These are phyloP conservation scores for Acanthoscelides obtectus DNA, from an alignment of 2,888 invertebrate species.

Conservation along the genomic window DNA sequence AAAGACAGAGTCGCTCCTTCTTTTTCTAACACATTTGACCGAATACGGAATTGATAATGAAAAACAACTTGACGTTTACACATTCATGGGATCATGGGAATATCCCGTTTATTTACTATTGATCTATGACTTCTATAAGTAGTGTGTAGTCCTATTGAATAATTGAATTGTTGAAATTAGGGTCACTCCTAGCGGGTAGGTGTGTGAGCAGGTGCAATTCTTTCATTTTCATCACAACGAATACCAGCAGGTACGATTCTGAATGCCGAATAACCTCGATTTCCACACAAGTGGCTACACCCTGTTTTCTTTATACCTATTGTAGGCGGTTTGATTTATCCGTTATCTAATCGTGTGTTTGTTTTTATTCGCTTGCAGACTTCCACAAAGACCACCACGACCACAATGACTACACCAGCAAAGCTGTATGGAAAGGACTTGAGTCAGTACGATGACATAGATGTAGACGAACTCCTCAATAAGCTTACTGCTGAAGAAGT, in stretches of 20 bases:
- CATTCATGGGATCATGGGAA: background rate
- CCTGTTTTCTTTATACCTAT: slow-evolving; percentile 10
- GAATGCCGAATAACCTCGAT: slow-evolving; percentile 19
- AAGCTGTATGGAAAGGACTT: slow-evolving; percentile 88
- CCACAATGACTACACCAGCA: slow-evolving; percentile 85
- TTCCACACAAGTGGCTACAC: slow-evolving; percentile 14
- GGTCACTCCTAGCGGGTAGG: slow-evolving; percentile 35
- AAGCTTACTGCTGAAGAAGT: slow-evolving; percentile 94
- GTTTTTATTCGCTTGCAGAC: slow-evolving; percentile 60
- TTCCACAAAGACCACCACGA: slow-evolving; percentile 77
- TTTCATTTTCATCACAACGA: slow-evolving; percentile 14
- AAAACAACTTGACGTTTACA: background rate
- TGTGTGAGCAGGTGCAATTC: slow-evolving; percentile 30
- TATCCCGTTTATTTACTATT: slow-evolving; percentile 10
- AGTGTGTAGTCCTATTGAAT: slow-evolving; percentile 2
- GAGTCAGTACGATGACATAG: slow-evolving; percentile 88
- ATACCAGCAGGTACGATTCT: slow-evolving; percentile 23
- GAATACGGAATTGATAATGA: background rate
- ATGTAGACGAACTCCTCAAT: slow-evolving; percentile 90
- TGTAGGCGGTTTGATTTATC: slow-evolving; percentile 1
- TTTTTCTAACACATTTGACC: background rate
- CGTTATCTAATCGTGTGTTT: background rate
- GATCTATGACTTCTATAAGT: slow-evolving; percentile 19
- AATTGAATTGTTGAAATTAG: slow-evolving; percentile 29
- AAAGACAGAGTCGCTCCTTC: background rate